Evolutionary conservation across 1,140 invertebrate genomes (phyloP).

Genomic region (Heliconius hewitsoni): DNA sequence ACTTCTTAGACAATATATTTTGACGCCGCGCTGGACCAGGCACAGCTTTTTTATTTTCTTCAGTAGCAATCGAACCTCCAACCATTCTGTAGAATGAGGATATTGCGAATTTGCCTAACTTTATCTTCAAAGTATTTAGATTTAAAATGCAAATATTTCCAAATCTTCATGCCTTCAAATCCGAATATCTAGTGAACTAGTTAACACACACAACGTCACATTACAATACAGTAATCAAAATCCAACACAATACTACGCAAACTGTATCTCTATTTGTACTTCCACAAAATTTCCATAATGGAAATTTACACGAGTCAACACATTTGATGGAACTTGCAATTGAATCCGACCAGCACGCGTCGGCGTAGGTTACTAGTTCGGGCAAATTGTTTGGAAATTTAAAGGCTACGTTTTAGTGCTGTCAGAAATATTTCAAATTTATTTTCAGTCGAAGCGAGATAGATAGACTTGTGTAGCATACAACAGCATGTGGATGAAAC

Average conservation of each 20-base stretch:
- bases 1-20: no score
- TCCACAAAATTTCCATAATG: conserved; percentile 23
- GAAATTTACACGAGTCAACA: conserved; percentile 29
- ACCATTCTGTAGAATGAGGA: no score
- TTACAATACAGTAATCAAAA: not conserved
- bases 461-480: no score
- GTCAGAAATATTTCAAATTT: not conserved
- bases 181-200: no score
- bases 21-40: no score
- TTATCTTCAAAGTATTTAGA: no score
- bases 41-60: no score
- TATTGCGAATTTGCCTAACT: no score
- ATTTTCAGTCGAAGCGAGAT: not conserved
- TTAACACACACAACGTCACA: no score
- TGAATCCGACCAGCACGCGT: conserved; percentile 14
- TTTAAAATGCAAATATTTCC: not conserved
- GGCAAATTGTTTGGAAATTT: conserved; percentile 1
- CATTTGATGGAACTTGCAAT: conserved; percentile 11
- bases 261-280: conserved; percentile 4
- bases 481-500: not conserved
- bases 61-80: no score
- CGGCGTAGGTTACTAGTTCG: conserved; percentile 9
- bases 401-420: not conserved
- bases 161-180: not conserved
- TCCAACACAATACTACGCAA: not conserved